Conservation (phyloP, 1,140 invertebrate species). For the Ceratina calcarata region DNA sequence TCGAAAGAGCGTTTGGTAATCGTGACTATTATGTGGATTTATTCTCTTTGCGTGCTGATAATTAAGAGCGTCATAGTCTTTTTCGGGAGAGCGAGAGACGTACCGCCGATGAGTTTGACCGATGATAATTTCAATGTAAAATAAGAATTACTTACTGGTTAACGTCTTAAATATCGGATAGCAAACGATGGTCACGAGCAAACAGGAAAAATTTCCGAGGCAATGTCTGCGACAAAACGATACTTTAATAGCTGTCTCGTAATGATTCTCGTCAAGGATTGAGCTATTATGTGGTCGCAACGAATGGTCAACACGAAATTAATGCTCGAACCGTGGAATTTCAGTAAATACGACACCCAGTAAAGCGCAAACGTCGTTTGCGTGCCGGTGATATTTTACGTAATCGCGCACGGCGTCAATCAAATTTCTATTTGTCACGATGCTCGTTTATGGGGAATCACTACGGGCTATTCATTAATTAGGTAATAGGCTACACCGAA, state of each 20-base stretch:
- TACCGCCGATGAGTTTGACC: not conserved
- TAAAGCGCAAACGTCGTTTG: not conserved
- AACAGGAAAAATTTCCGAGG: not conserved
- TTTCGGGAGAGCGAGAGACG: not conserved
- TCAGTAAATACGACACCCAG: not conserved
- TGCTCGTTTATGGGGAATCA: not conserved
- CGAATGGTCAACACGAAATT: not conserved
- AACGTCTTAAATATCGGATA: not conserved
- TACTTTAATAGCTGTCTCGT: not conserved
- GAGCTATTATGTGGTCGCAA: not conserved
- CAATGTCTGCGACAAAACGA: not conserved
- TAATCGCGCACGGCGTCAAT: not conserved
- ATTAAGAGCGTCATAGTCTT: not conserved
- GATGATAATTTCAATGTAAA: not conserved
- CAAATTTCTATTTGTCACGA: constrained; percentile 7
- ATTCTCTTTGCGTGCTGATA: not conserved
- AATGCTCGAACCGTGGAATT: not conserved
- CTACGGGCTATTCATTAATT: not conserved
- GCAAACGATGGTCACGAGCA: not conserved
- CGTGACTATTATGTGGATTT: not conserved
- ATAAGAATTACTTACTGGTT: not conserved
- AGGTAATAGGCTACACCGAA: too few relatives aligned
- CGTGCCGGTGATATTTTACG: constrained; percentile 14
- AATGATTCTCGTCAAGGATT: not conserved
- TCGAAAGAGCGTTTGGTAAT: not conserved